Evolutionary conservation across 2,888 invertebrate genomes (phyloP).

Genomic region (Nephrotoma flavescens): DNA sequence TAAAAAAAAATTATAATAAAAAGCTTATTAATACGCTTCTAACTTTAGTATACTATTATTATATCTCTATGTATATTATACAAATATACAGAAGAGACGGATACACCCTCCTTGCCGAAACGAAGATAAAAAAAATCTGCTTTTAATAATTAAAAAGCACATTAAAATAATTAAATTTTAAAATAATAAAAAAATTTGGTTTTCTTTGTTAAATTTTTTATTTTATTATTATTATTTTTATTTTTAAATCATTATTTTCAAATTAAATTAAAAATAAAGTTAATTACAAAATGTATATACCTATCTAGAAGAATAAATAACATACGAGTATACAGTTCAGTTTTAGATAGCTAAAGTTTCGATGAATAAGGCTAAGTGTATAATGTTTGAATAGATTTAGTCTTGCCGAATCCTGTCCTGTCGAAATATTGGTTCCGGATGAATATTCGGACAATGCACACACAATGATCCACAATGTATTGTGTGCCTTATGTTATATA

Average conservation of each 20-base stretch:
- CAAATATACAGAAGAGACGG: not conserved
- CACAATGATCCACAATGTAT: no score
- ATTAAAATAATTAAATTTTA: not conserved
- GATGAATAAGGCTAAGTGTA: no score
- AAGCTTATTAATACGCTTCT: not conserved
- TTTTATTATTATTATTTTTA: not conserved
- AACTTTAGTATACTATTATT: not conserved
- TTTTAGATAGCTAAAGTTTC: no score
- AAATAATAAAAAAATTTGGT: not conserved
- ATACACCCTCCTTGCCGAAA: not conserved
- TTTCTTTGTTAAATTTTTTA: not conserved
- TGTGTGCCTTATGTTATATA: no score
- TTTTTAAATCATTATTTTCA: not conserved
- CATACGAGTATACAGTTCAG: not conserved
- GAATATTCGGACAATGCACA: no score
- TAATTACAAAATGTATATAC: not conserved
- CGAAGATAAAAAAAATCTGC: not conserved
- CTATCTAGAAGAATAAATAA: not conserved
- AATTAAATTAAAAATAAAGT: not conserved
- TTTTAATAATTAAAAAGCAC: not conserved
- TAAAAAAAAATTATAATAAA: not conserved
- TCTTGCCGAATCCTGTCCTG: no score
- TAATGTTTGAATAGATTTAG: no score
- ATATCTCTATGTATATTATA: not conserved
- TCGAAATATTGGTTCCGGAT: no score